Evolutionary conservation across 2,113 vertebrate species (phyloP).

Genomic region (Gallinago undulata): DNA sequence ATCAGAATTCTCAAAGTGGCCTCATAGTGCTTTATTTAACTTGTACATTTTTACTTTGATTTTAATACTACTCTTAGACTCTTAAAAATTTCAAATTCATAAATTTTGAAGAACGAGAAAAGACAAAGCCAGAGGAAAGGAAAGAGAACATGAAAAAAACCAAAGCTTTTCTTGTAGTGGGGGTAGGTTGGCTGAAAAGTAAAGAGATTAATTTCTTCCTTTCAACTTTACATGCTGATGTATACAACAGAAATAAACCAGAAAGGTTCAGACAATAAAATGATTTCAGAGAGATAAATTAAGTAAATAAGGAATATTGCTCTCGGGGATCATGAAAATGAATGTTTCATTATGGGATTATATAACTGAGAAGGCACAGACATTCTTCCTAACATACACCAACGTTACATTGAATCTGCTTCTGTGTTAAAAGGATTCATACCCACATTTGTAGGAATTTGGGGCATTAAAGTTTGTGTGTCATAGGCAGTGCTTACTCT

Average conservation of each 20-base stretch:
- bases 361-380: not conserved
- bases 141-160: fast-evolving
- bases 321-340: not conserved
- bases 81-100: not conserved
- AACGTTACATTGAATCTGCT: not conserved
- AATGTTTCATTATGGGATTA: not conserved
- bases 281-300: not conserved
- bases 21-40: not conserved
- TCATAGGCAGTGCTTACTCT: not conserved
- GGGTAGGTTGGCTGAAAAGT: not conserved
- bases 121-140: not conserved
- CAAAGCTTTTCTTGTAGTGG: not conserved
- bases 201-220: not conserved
- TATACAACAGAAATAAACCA: not conserved
- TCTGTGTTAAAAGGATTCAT: not conserved
- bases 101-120: not conserved
- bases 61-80: not conserved
- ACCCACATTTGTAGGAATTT: not conserved
- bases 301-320: not conserved
- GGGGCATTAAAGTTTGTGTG: not conserved
- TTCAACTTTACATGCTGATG: not conserved
- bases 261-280: not conserved
- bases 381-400: not conserved
- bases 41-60: not conserved
- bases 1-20: not conserved